Evolutionary conservation across 2,797 vertebrate genomes (phyloP).

Genomic region (Neomorphus geoffroyi): DNA sequence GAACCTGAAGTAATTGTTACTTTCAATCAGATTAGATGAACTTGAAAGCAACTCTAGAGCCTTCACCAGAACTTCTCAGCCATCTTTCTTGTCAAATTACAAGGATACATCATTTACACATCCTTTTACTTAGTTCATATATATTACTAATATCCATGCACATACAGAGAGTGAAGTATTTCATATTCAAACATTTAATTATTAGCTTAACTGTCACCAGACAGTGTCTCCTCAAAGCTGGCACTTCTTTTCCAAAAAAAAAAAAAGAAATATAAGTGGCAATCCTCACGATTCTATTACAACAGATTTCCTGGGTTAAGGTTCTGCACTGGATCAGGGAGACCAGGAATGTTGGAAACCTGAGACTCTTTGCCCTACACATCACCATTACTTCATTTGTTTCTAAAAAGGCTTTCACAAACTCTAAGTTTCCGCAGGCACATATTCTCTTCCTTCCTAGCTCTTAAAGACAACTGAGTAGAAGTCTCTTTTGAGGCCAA

Average conservation of each 20-base stretch:
- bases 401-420: conserved; percentile 26
- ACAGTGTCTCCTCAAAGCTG: neutral
- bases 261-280: rapidly evolving
- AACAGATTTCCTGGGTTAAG: neutral
- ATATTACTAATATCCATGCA: neutral
- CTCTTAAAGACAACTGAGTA: conserved; percentile 39
- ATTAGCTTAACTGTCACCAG: neutral
- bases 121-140: neutral
- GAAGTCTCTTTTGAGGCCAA: conserved; percentile 39
- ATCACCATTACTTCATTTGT: conserved; percentile 28
- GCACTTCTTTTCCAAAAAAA: neutral
- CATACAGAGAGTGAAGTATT: neutral
- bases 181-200: neutral
- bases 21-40: neutral
- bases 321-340: neutral
- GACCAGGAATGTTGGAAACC: neutral
- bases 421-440: conserved; percentile 44
- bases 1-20: neutral
- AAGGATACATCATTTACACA: neutral
- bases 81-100: neutral
- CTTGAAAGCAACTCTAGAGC: neutral
- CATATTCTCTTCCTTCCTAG: neutral
- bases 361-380: neutral
- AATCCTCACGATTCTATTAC: neutral
- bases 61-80: neutral